Percentiles rank a stretch among this genome's conserved stretches.
Conservation (phyloP, 2,113 vertebrate genomes). For the Tenebrosternarchus preto region DNA sequence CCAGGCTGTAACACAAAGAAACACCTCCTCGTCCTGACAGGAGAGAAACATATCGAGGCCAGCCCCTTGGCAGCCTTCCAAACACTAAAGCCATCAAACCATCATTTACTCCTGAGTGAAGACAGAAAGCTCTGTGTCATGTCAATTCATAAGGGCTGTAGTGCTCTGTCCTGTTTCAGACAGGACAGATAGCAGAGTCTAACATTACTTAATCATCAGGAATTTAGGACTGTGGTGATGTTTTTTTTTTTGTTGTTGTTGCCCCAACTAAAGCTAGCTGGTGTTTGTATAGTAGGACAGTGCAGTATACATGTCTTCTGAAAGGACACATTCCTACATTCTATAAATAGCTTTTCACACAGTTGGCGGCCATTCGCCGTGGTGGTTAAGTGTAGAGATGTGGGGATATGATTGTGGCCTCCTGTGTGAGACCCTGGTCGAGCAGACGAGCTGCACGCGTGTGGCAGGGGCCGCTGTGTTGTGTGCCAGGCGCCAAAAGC, state of each 20-base stretch:
- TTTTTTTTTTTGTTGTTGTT: constrained; percentile 13
- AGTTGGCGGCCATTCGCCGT: neutral
- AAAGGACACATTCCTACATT: constrained; percentile 23
- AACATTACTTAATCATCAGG: constrained; percentile 22
- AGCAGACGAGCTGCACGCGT: neutral
- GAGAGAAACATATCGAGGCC: constrained; percentile 43
- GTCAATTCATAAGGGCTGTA: constrained; percentile 41
- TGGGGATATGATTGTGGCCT: neutral
- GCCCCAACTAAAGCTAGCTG: neutral
- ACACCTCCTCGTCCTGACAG: constrained; percentile 20
- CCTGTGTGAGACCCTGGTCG: constrained; percentile 16
- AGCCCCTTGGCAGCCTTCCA: constrained; percentile 28
- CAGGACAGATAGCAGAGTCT: neutral
- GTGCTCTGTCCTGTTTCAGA: too few relatives aligned
- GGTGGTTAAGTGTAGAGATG: neutral
- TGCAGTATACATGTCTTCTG: neutral
- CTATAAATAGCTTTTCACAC: constrained; percentile 22
- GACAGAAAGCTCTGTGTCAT: constrained; percentile 39
- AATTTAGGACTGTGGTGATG: constrained; percentile 17
- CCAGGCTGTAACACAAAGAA: constrained; percentile 9
- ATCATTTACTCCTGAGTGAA: constrained; percentile 43
- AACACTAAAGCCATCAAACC: constrained; percentile 45
- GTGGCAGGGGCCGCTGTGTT: constrained; percentile 9
- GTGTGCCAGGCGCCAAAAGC: neutral
- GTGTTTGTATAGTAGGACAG: neutral